Percentiles rank a stretch among this genome's conserved stretches.
phyloP scores from a whole-genome alignment of 2,888 invertebrate genomes.

The Nezara viridula region DNA sequence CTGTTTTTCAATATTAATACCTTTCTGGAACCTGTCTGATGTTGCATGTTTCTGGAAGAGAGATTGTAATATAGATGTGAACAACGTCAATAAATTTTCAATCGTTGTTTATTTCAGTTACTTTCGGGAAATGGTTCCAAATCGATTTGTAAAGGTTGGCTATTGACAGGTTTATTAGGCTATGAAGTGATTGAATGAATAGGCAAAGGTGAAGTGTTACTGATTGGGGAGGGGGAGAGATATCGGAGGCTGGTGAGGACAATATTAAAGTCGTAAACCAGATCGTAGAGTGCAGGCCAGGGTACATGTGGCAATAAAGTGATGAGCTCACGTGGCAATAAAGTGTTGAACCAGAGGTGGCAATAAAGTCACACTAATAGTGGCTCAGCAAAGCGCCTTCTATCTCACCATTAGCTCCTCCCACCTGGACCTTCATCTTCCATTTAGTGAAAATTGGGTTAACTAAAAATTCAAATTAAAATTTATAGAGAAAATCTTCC shows the following conservation, averaged over 20 bases:
- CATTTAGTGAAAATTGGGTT: neutral
- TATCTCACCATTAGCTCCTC: neutral
- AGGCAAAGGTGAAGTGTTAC: neutral
- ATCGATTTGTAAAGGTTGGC: neutral
- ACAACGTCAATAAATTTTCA: neutral
- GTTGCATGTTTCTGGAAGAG: too few species aligned
- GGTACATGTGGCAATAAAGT: neutral
- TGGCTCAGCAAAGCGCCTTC: neutral
- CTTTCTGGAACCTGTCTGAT: too few species aligned
- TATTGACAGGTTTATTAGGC: neutral
- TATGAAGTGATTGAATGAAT: neutral
- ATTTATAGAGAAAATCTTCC: too few species aligned
- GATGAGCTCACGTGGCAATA: neutral
- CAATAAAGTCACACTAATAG: neutral
- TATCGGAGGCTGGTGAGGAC: neutral
- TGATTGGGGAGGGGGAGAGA: too few species aligned
- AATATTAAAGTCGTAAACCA: conserved; percentile 12
- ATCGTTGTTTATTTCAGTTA: neutral
- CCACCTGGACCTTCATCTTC: too few species aligned
- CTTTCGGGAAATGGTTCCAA: neutral
- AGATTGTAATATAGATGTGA: too few species aligned
- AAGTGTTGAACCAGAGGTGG: neutral
- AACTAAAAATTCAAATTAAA: too few species aligned
- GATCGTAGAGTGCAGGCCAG: neutral
- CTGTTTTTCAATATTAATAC: too few species aligned